Conservation (phyloP, 2,113 vertebrate genomes). For the Rattus rattus region DNA sequence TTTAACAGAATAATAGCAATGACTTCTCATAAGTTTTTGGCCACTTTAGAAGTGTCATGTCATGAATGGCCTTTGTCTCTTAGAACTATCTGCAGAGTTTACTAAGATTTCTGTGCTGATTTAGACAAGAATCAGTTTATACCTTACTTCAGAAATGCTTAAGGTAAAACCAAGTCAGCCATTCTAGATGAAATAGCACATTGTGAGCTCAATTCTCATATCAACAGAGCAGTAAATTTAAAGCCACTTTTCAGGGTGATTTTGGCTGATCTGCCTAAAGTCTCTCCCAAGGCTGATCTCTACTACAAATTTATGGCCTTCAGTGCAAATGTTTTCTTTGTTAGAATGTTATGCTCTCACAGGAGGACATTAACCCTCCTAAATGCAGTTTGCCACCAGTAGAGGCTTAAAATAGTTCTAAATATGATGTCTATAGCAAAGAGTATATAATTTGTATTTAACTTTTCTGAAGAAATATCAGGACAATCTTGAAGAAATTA, state of each 20-base stretch:
- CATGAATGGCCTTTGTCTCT: neutral
- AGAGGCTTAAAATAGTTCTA: neutral
- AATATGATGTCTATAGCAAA: neutral
- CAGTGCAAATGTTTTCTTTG: neutral
- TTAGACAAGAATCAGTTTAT: neutral
- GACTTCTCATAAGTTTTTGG: neutral
- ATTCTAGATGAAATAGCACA: constrained; percentile 10
- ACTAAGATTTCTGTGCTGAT: neutral
- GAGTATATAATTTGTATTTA: neutral
- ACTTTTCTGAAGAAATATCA: neutral
- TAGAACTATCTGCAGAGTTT: neutral
- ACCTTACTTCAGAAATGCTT: constrained; percentile 4
- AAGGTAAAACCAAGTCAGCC: neutral
- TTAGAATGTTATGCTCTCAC: neutral
- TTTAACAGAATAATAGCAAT: neutral
- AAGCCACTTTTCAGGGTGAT: neutral
- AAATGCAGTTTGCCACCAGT: neutral
- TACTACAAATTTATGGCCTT: neutral
- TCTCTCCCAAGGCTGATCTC: neutral
- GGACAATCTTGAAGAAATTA: neutral
- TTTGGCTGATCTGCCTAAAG: neutral
- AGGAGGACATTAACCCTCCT: neutral
- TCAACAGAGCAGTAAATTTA: constrained; percentile 34
- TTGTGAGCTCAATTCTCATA: neutral
- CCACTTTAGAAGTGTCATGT: neutral